Base-by-base conservation (phyloP, 37 sponge, comb jelly and placozoan species). In the Beroe ovata region DNA sequence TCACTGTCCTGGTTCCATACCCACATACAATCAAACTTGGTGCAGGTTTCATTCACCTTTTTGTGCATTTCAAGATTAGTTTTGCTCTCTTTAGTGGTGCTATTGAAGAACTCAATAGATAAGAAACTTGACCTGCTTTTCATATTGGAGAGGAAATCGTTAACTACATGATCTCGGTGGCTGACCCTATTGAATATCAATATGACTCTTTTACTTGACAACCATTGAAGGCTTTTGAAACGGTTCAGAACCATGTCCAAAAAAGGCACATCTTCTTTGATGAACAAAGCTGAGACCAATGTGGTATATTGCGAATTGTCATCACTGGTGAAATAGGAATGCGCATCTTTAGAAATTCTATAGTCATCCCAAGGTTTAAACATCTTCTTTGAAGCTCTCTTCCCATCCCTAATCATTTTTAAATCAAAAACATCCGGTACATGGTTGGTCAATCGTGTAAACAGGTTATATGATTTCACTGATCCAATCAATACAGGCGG, bases 351-450 rank as follows among this genome's bases (percentile, higher is more conserved):
- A 6, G 69, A 19, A 32, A 66, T 33, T 47, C 54, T 47, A 47
- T 16, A 47, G 16, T 18, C 2, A 16, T 8, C 34, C 16, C 30
- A 66, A 34, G 69, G 69, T 30, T 32, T 26, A 33, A 34, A 66
- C 2, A 37, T 4, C 1, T 30, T 37, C 16, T 32, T 32, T 4
- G 25, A 19, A 4, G 30, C 69, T 33, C 69, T 26, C 35, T 30
- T 30, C 21, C 29, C 29, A 34, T 30, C 34, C 4, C 30, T 30
- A 18, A 32, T 18, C 16, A 34, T 66, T 25, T 33, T 8, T 66
- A 66, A 66, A 32, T 66, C 69, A 33, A 66, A 66, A 66, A 66
- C 69, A 34, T 37, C 69, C 3, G 69, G 69, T 32, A 66, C 69
- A 66, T 66, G 34, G 35, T 66, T 66, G 3, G 69, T 66, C 4